Evolutionary conservation across 2,797 vertebrate genomes (phyloP).

Genomic region (Trichosurus vulpecula): DNA sequence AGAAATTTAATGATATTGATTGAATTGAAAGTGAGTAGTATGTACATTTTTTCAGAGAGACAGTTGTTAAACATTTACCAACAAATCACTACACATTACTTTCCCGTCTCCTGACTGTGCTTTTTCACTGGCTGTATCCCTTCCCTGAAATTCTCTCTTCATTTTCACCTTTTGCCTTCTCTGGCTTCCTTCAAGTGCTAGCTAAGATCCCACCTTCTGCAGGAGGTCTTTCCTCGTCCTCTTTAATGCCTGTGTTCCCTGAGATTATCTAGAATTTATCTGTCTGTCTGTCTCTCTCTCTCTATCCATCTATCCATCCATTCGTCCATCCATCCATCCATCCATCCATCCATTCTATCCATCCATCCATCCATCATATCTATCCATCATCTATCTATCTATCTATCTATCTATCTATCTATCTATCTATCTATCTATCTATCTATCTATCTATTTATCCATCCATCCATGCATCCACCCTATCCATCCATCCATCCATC

Average conservation of each 20-base stretch:
- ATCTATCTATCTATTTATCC: no score
- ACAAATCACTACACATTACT: background rate
- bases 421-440: background rate
- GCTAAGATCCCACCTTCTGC: background rate
- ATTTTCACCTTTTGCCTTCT: background rate
- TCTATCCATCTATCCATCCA: no score
- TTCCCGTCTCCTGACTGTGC: background rate
- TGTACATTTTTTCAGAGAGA: background rate
- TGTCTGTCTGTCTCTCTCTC: no score
- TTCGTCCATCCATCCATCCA: no score
- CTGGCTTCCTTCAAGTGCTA: background rate
- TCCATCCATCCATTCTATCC: no score
- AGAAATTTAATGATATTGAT: background rate
- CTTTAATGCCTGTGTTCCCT: background rate
- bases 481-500: background rate
- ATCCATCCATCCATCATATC: no score
- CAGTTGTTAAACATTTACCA: background rate
- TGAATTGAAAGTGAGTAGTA: background rate
- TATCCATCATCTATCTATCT: no score
- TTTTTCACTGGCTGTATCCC: background rate
- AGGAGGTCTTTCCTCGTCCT: no score
- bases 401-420: no score
- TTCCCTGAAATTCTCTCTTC: background rate
- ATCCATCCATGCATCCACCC: no score
- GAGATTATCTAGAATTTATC: background rate